Base-by-base conservation (phyloP, 2,113 vertebrate species). In the Antigone vipio region DNA sequence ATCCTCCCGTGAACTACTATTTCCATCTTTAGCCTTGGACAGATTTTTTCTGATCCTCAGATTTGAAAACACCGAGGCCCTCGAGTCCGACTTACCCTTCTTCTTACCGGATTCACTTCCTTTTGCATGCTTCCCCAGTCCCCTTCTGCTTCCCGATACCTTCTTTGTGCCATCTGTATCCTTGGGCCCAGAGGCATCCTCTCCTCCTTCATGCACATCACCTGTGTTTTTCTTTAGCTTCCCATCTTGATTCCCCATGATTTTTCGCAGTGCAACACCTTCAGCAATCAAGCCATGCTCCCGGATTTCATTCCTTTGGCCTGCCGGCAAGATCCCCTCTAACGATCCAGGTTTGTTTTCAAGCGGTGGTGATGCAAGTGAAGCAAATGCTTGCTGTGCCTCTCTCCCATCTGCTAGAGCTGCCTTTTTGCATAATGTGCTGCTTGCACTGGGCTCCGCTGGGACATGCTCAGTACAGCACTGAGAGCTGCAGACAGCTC, bases 171-270 rank as follows among this genome's bases (percentile, higher is more conserved):
- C 72, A 2, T 99, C 99, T 68, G 96, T 97, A 95, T 99, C 98
- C 95, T 97, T 98, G 86, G 98, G 98, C 98, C 98, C 98, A 91
- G 93, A 97, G 26, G 96, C 98, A 93, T 99, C 98, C 66, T 99
- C 98, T n/a, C 94, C 95, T 98, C 97, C 98, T 98, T 97, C 98
- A 77, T 96, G 98, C 52, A 96, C 97, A 95, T 98, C 98, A 97
- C 98, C 96, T 93, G 98, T 77, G 68, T 98, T 98, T 96, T 97
- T 98, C 98, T 97, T 99, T 23, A 98, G 99, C 97, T 99, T 99
- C 27, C 98, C 99, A 92, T 99, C 99, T 97, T 99, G 99, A 96
- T 99, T 99, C 69, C 99, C 99, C 99, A 99, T 99, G 97, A 96
- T 98, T 94, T 94, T 95, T 64, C 77, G 95, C 94, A 93, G 95